Base-by-base conservation (phyloP, 2,113 vertebrate genomes). In the Gadus chalcogrammus region DNA sequence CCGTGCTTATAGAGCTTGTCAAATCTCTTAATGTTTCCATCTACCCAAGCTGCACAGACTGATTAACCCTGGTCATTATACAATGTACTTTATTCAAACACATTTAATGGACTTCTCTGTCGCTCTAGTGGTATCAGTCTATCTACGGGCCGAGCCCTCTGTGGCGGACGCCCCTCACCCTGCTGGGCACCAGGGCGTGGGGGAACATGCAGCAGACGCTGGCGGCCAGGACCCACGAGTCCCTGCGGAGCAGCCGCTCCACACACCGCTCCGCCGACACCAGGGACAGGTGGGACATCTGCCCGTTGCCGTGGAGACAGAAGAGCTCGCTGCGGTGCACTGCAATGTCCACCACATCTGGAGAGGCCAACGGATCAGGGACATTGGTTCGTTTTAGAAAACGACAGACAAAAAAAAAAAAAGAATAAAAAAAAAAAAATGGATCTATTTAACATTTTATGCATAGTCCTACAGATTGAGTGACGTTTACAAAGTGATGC, bases 141-240 rank as follows among this genome's bases (percentile, higher is more conserved):
- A 9, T 13, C 42, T 13, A 9, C 4, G 24, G 24, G 31, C 31
- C 31, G 31, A 24, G 24, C 24, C 24, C 24, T 24, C 31, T 35
- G 55, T 58, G 55, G 15, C 15, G 16, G 5, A 7, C 13, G 15
- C 71, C 60, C 85, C 93, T 92, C 82, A 99, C 96, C 87, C 91
- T 95, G 92, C 93, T 87, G 64, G 90, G 88, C 72, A 89, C 74
- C 68, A 99, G 0, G 13, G 92, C 69, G 17, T 95, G 94, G 65
- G 95, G 95, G 85, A 98, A 99, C 86, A 98, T 94, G 71, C 92
- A 96, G 74, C 93, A 96, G 72, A 95, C 91, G 4, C 72, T 79
- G 65, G 95, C 93, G 82, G 96, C 94, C 9, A 94, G 85, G 31
- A 67, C 81, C 96, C 96, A 99, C 35, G 91, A 88, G 72, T 94